Conservation (phyloP, 2,888 invertebrate genomes). For the Eupithecia inturbata region DNA sequence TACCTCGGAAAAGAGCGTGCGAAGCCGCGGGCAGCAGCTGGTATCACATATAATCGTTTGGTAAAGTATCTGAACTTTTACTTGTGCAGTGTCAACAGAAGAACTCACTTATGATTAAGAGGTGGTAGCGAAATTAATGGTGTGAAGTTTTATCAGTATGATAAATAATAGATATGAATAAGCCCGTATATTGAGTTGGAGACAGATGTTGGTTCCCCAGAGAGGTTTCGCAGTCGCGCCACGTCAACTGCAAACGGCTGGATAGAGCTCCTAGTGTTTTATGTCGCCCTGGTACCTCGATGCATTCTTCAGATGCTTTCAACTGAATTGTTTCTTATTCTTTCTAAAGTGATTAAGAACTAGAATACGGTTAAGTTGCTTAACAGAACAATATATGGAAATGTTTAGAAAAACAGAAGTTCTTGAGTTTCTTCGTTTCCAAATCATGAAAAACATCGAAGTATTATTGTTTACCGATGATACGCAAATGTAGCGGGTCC, state of each 20-base stretch:
- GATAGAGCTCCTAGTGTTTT: slow-evolving; percentile 38
- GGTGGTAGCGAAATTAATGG: background rate
- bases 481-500: background rate
- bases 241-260: slow-evolving; percentile 41
- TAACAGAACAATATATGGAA: background rate
- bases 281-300: slow-evolving; percentile 45
- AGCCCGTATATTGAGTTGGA: slow-evolving; percentile 46
- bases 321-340: slow-evolving; percentile 1
- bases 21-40: too few relatives aligned
- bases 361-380: background rate
- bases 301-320: slow-evolving; percentile 9
- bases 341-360: background rate
- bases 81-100: background rate
- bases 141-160: background rate
- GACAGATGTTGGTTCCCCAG: slow-evolving; percentile 63
- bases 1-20: too few relatives aligned
- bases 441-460: background rate
- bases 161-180: slow-evolving; percentile 6
- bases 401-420: background rate
- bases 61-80: too few relatives aligned
- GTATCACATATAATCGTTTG: too few relatives aligned
- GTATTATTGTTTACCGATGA: background rate
- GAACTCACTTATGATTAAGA: background rate
- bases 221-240: slow-evolving; percentile 47
- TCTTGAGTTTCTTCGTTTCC: too few relatives aligned